Conservation (phyloP, 2,797 vertebrate species). For the Loriculus beryllinus region DNA sequence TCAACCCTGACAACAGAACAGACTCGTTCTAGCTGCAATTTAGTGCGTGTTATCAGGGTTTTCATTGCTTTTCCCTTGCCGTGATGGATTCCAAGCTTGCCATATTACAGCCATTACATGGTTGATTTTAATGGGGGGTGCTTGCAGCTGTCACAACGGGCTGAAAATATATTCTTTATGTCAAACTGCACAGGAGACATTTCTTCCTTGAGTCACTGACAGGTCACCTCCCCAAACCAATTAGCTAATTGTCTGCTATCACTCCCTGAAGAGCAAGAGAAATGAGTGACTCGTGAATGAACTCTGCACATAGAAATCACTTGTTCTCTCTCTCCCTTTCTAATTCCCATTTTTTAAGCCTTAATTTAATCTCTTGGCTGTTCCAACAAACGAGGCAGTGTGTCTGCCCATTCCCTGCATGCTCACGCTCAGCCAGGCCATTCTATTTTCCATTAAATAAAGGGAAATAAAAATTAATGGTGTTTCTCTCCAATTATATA, state of each 20-base stretch:
- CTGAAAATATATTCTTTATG: constrained; percentile 66
- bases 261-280: constrained; percentile 68
- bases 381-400: constrained; percentile 56
- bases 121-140: constrained; percentile 54
- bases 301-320: constrained; percentile 59
- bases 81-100: constrained; percentile 47
- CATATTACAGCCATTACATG: constrained; percentile 59
- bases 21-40: constrained; percentile 26
- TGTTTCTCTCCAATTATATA: not conserved
- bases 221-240: constrained; percentile 77
- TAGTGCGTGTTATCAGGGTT: constrained; percentile 33
- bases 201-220: constrained; percentile 63
- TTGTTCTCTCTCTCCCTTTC: constrained; percentile 21
- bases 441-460: not conserved
- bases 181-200: constrained; percentile 62
- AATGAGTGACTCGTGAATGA: constrained; percentile 66
- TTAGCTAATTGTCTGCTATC: constrained; percentile 80
- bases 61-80: constrained; percentile 21
- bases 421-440: not conserved
- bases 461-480: not conserved
- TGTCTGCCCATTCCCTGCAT: constrained; percentile 7
- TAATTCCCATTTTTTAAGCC: constrained; percentile 47
- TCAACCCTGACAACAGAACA: constrained; percentile 50
- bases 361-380: constrained; percentile 63
- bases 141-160: constrained; percentile 62